Conservation (phyloP, 2,113 vertebrate species). For the Burhinus bistriatus region DNA sequence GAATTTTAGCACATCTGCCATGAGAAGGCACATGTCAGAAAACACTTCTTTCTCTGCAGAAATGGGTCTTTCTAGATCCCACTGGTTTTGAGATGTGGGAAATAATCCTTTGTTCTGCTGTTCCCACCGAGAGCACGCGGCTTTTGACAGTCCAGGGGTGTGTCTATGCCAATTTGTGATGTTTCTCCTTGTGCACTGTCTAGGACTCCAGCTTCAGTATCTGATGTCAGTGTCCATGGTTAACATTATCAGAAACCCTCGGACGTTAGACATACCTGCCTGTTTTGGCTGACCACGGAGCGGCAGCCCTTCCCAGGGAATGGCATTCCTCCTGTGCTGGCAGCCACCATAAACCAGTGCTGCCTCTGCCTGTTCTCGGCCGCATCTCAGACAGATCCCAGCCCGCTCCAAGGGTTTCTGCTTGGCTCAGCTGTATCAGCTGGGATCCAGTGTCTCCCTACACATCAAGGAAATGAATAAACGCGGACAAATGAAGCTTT, state of each 20-base stretch:
- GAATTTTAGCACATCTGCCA: not conserved
- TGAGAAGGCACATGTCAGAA: not conserved
- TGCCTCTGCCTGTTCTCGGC: not conserved
- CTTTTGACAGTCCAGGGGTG: not conserved
- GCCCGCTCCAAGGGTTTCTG: not conserved
- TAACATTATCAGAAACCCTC: rapidly evolving
- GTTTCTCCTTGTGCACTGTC: not conserved
- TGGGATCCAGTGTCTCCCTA: not conserved
- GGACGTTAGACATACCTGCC: rapidly evolving
- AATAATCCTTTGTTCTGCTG: not conserved
- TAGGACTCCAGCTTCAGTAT: not conserved
- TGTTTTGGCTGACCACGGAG: not conserved
- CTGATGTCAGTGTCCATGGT: rapidly evolving
- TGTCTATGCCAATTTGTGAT: not conserved
- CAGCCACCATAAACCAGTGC: not conserved
- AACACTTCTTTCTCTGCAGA: not conserved
- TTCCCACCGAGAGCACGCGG: rapidly evolving
- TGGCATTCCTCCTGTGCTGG: rapidly evolving
- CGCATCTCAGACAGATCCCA: rapidly evolving
- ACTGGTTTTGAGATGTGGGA: not conserved
- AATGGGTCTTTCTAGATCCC: not conserved
- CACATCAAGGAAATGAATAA: not conserved
- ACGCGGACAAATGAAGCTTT: not conserved
- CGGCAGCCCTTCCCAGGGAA: not conserved
- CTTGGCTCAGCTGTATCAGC: not conserved